Conservation (phyloP, 2,797 vertebrate genomes). For the Melanotaenia pygmaea region DNA sequence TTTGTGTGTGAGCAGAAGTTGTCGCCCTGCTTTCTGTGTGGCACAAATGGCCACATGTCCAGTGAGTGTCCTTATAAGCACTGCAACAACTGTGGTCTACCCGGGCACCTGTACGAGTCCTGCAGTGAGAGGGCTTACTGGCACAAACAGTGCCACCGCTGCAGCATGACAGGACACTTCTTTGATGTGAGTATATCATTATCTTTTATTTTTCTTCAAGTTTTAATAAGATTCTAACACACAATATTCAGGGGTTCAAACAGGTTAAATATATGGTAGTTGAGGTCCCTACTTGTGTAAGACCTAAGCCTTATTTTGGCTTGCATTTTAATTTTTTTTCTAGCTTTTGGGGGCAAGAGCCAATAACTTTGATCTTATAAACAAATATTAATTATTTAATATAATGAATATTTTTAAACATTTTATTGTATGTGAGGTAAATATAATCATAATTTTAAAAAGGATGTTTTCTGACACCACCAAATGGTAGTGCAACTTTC, state of each 20-base stretch:
- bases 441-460: no score
- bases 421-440: no score
- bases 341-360: no score
- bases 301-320: no score
- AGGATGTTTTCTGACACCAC: no score
- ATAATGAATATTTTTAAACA: no score
- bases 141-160: conserved; percentile 90
- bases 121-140: conserved; percentile 88
- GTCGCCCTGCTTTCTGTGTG: conserved; percentile 87
- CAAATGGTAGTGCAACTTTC: no score
- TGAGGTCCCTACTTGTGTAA: neutral
- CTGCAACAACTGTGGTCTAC: conserved; percentile 90
- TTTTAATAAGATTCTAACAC: neutral
- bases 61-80: conserved; percentile 85
- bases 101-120: conserved; percentile 84
- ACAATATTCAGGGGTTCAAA: neutral
- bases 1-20: conserved; percentile 79
- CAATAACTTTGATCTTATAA: no score
- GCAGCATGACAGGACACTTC: conserved; percentile 90
- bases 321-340: no score
- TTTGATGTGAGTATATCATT: conserved; percentile 87
- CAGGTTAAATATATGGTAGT: neutral
- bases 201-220: neutral
- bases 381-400: no score
- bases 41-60: conserved; percentile 82